These are phyloP conservation scores for Rhamphomyia laevipes DNA, from an alignment of 2,888 invertebrate genomes.

Conservation along the genomic window DNA sequence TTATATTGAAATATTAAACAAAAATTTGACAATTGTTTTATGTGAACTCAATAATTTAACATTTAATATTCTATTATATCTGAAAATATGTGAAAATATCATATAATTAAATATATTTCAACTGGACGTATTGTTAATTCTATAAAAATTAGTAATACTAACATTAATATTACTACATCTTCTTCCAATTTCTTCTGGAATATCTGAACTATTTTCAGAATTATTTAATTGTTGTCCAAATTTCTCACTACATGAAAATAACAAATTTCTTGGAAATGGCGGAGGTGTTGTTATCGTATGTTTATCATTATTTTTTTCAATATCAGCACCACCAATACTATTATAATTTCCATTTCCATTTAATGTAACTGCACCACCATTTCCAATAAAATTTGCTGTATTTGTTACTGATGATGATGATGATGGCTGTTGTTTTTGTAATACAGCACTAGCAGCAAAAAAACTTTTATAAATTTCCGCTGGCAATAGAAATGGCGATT, in stretches of 20 bases:
- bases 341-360: conserved; percentile 1
- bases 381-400: conserved; percentile 7
- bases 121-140: no score
- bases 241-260: conserved; percentile 36
- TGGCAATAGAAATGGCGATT: conserved; percentile 52
- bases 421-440: conserved; percentile 37
- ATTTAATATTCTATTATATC: no score
- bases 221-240: conserved; percentile 14
- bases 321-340: conserved; percentile 1
- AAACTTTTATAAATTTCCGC: conserved; percentile 70
- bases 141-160: conserved; percentile 18
- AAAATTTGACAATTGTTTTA: no score
- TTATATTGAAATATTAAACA: no score
- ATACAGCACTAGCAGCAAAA: conserved; percentile 54
- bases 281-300: neutral
- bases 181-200: conserved; percentile 1
- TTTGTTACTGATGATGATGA: neutral
- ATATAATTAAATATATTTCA: no score
- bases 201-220: conserved; percentile 10
- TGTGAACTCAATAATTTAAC: no score
- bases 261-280: conserved; percentile 41
- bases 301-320: neutral
- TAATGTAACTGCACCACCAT: conserved; percentile 4
- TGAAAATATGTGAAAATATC: no score
- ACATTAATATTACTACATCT: conserved; percentile 18